Evolutionary conservation across 2,113 vertebrate species (phyloP).

Genomic region (Salminus brasiliensis): DNA sequence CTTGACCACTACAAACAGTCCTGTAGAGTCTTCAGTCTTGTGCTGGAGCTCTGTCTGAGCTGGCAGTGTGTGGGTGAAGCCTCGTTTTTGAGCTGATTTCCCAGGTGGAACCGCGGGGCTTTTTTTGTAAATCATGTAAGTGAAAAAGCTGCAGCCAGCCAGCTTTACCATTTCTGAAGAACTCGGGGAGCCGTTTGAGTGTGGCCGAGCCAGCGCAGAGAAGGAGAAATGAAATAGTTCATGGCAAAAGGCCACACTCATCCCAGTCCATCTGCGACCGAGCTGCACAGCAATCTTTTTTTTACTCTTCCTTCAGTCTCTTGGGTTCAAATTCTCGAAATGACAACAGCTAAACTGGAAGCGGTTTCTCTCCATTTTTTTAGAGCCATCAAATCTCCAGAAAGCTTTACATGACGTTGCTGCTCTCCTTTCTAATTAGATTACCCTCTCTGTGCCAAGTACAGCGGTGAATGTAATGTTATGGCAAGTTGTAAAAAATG

Average conservation of each 20-base stretch:
- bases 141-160: constrained; percentile 5
- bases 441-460: constrained; percentile 30
- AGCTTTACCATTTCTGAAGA: constrained; percentile 8
- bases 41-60: neutral
- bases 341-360: neutral
- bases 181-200: constrained; percentile 2
- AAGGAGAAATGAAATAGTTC: constrained; percentile 47
- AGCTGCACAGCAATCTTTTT: neutral
- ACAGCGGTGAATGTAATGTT: constrained; percentile 34
- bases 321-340: constrained; percentile 23
- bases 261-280: constrained; percentile 17
- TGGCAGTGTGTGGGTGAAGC: neutral
- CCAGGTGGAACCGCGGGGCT: constrained; percentile 23
- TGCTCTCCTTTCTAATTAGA: constrained; percentile 35
- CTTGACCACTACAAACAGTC: no score
- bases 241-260: constrained; percentile 45
- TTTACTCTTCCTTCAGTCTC: neutral
- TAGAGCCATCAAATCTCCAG: constrained; percentile 19
- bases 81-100: constrained; percentile 46
- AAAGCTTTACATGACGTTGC: constrained; percentile 14
- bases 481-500: constrained; percentile 37
- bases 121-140: constrained; percentile 27
- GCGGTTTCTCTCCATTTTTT: neutral
- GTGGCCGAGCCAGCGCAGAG: constrained; percentile 21
- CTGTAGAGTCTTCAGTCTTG: no score